Conservation (phyloP, 2,113 vertebrate genomes). For the Seriola aureovittata region DNA sequence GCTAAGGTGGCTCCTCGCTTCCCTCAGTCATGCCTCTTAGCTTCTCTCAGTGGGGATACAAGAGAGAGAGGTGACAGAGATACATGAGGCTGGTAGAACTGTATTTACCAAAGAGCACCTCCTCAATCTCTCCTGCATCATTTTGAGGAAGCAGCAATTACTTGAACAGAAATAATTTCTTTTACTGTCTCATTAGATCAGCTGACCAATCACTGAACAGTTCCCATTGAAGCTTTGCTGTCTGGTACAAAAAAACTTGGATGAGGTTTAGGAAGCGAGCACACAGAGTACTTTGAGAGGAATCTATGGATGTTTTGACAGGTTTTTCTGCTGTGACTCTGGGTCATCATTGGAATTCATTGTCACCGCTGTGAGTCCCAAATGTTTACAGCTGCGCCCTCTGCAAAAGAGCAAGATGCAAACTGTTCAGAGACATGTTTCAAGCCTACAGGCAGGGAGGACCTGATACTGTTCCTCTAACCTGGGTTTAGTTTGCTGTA, state of each 20-base stretch:
- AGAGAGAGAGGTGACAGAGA: neutral
- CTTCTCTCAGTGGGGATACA: neutral
- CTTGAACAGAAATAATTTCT: neutral
- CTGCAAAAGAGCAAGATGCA: neutral
- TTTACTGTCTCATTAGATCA: neutral
- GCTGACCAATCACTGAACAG: neutral
- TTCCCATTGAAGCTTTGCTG: neutral
- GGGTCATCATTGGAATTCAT: slow-evolving; percentile 20
- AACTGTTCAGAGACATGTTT: neutral
- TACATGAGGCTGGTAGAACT: neutral
- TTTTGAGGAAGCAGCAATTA: neutral
- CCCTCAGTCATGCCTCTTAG: neutral
- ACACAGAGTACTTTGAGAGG: neutral
- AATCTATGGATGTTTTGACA: slow-evolving; percentile 21
- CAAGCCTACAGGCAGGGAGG: neutral
- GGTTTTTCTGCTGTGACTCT: neutral
- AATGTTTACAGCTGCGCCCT: neutral
- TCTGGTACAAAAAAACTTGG: neutral
- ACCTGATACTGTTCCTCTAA: neutral
- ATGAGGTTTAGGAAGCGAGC: neutral
- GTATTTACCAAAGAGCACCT: slow-evolving; percentile 1
- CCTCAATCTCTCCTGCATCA: neutral
- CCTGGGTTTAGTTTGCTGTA: neutral
- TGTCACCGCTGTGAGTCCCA: neutral
- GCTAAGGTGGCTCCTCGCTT: neutral